Percentiles rank a stretch among this genome's conserved stretches.
Conservation (phyloP, 2,888 invertebrate species). For the Erannis defoliaria region DNA sequence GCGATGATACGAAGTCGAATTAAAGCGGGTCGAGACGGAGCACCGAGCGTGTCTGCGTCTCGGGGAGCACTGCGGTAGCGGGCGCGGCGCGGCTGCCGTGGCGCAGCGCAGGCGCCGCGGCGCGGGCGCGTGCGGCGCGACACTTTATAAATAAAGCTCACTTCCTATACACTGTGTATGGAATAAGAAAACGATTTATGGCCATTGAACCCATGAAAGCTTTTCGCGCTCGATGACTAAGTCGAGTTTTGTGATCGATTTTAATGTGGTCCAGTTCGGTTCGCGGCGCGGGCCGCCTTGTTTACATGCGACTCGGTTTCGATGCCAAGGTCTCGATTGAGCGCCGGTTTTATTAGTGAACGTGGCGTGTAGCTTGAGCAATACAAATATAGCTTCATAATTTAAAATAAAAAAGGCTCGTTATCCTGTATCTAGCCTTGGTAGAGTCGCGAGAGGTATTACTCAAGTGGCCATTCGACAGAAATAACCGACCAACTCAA, state of each 20-base stretch:
- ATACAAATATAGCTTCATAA: constrained; percentile 12
- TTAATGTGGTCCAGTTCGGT: constrained; percentile 43
- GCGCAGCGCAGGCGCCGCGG: constrained; percentile 48
- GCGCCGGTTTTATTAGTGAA: constrained; percentile 36
- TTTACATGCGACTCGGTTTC: constrained; percentile 49
- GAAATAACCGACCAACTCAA: constrained; percentile 21
- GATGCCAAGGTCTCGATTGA: constrained; percentile 63
- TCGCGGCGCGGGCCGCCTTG: constrained; percentile 27
- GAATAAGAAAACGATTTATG: constrained; percentile 81
- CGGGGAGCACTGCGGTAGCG: constrained; percentile 43
- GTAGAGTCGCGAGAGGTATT: constrained; percentile 14
- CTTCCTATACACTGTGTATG: constrained; percentile 74
- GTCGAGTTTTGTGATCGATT: constrained; percentile 48
- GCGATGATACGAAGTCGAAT: constrained; percentile 56
- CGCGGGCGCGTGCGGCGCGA: constrained; percentile 61
- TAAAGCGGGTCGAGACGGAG: constrained; percentile 49
- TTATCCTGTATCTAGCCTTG: constrained; percentile 40
- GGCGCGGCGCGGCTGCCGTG: constrained; percentile 37
- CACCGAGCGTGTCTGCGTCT: constrained; percentile 63
- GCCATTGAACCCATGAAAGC: constrained; percentile 80
- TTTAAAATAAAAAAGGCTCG: constrained; percentile 24
- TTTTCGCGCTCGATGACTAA: constrained; percentile 68
- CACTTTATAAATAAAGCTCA: constrained; percentile 81
- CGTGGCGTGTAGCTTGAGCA: constrained; percentile 23
- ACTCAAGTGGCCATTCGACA: constrained; percentile 25